phyloP scores from a whole-genome alignment of 2,113 vertebrate genomes.

The Varanus salvator region DNA sequence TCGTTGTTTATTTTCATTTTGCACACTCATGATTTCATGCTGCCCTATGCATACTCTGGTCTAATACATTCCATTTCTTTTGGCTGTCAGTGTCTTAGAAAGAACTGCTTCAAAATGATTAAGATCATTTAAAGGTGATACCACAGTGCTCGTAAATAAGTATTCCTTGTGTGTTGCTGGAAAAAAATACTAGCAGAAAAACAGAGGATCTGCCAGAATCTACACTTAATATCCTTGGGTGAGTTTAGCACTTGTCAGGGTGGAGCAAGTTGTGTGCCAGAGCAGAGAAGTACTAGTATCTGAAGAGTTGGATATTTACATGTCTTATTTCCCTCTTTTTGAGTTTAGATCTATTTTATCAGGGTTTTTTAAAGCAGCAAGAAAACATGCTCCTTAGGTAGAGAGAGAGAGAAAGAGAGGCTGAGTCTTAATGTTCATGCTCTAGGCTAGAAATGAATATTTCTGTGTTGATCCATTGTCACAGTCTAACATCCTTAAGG shows the following conservation, averaged over 20 bases:
- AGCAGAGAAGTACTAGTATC: background rate
- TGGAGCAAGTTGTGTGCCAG: background rate
- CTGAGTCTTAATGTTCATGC: background rate
- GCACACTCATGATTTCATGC: constrained; percentile 67
- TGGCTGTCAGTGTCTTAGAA: constrained; percentile 55
- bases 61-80: constrained; percentile 70
- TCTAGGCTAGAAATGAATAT: background rate
- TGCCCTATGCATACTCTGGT: constrained; percentile 69
- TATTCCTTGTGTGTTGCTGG: background rate
- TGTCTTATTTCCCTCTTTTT: background rate
- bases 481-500: background rate
- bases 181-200: background rate
- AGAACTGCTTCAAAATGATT: constrained; percentile 62
- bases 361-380: constrained; percentile 30
- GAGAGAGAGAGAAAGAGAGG: background rate
- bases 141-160: background rate
- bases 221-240: background rate
- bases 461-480: background rate
- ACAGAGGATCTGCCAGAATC: background rate
- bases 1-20: constrained; percentile 75
- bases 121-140: constrained; percentile 52
- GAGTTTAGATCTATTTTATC: constrained; percentile 12
- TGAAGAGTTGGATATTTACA: background rate
- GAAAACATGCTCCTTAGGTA: rapidly evolving
- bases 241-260: background rate